Conservation (phyloP, 2,888 invertebrate genomes). For the Oxystoma pomonae region DNA sequence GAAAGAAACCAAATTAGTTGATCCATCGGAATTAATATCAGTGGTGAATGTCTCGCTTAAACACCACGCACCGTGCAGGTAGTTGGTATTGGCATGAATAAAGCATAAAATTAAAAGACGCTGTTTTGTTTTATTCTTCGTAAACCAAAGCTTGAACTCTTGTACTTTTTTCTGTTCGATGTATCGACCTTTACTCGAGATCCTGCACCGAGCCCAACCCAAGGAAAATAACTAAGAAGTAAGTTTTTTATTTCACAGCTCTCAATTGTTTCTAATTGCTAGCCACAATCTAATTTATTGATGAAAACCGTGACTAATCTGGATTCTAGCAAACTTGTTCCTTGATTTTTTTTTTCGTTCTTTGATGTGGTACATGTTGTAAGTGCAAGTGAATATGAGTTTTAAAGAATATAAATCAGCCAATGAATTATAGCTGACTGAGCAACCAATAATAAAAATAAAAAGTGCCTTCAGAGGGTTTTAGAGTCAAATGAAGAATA, state of each 20-base stretch:
- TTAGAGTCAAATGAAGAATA: too few relatives aligned
- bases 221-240: neutral
- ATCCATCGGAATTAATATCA: too few relatives aligned
- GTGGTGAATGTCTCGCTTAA: too few relatives aligned
- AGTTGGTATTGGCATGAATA: neutral
- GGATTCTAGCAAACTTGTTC: too few relatives aligned
- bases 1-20: too few relatives aligned
- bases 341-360: too few relatives aligned
- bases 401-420: too few relatives aligned
- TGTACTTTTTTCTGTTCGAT: neutral
- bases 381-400: too few relatives aligned
- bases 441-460: too few relatives aligned
- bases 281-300: neutral
- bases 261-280: neutral
- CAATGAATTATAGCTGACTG: too few relatives aligned
- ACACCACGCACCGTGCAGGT: neutral
- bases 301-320: neutral
- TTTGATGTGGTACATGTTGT: too few relatives aligned
- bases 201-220: neutral
- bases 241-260: neutral
- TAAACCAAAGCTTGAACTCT: neutral
- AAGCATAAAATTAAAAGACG: neutral
- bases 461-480: too few relatives aligned
- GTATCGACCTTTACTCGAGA: neutral
- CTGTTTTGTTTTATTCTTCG: neutral